Percentiles rank a stretch among this genome's conserved stretches.
These are phyloP conservation scores for Apostichopus leukothele DNA, from an alignment of 53 echinoderm and acorn worm species.

Conservation along the genomic window DNA sequence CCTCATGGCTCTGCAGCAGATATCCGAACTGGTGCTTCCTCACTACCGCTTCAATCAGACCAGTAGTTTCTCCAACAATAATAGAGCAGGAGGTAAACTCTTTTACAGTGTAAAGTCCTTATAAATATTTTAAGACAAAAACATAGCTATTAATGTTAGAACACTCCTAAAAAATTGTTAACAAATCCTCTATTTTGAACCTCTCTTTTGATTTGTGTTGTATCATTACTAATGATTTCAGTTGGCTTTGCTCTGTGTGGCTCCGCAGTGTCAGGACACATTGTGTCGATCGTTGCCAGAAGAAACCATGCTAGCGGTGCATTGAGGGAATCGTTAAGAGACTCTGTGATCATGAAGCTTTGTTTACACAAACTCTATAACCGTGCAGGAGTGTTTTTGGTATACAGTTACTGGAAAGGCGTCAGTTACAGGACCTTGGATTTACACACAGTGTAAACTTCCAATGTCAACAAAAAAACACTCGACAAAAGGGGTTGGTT, in stretches of 20 bases:
- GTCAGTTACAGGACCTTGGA: neutral
- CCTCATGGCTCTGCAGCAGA: constrained; percentile 98
- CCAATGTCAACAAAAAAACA: neutral
- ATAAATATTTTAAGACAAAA: neutral
- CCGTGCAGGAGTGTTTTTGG: neutral
- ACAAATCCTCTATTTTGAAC: no score
- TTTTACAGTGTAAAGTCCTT: neutral
- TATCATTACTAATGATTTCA: no score
- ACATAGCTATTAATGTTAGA: neutral
- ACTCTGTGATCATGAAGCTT: neutral
- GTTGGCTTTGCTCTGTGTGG: no score
- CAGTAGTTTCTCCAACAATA: neutral
- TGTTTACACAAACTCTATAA: no score
- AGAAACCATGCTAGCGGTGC: no score
- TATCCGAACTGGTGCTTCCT: constrained; percentile 91
- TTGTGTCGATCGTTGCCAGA: no score
- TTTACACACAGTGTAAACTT: neutral
- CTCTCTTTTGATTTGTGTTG: no score
- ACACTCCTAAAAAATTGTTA: no score
- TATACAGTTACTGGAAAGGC: neutral
- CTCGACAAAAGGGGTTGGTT: neutral
- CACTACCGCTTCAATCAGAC: constrained; percentile 97
- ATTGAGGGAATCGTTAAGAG: neutral
- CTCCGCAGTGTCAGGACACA: no score
- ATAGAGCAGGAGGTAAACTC: constrained; percentile 1